phyloP scores from a whole-genome alignment of 2,113 vertebrate species.

The Petromus typicus region DNA sequence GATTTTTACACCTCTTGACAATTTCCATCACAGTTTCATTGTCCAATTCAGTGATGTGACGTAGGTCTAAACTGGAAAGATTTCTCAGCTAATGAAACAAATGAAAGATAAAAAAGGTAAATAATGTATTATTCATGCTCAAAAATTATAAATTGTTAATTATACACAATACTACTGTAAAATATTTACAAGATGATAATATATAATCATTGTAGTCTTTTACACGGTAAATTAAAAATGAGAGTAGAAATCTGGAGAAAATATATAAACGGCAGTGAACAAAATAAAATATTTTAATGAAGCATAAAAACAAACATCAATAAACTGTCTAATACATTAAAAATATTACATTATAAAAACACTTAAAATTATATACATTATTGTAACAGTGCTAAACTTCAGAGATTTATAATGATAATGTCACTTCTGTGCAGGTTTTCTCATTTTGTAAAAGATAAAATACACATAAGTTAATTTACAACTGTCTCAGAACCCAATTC shows the following conservation, averaged over 20 bases:
- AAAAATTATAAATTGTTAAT: constrained; percentile 33
- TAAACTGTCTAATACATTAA: not conserved
- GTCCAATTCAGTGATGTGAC: constrained; percentile 99
- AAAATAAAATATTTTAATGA: not conserved
- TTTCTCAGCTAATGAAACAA: constrained; percentile 91
- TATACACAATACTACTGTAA: not conserved
- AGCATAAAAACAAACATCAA: not conserved
- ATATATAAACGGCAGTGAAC: constrained; percentile 2
- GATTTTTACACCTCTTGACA: constrained; percentile 96
- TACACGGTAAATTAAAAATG: constrained; percentile 12
- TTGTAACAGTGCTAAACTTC: not conserved
- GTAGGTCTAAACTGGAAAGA: constrained; percentile 96
- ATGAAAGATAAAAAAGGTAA: constrained; percentile 76
- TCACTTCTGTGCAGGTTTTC: not conserved
- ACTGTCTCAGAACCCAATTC: not conserved
- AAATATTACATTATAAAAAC: not conserved
- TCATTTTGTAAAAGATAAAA: constrained; percentile 43
- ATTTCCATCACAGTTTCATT: constrained; percentile 99
- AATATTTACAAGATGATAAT: not conserved
- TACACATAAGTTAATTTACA: not conserved
- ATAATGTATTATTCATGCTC: not conserved
- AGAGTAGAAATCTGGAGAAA: not conserved
- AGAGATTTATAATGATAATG: constrained; percentile 16
- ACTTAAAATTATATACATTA: not conserved
- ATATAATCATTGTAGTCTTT: constrained; percentile 7